Evolutionary conservation across 2,797 vertebrate genomes (phyloP), one percentile per base, ranked within the genome.

Genomic region (Astyanax mexicanus): DNA sequence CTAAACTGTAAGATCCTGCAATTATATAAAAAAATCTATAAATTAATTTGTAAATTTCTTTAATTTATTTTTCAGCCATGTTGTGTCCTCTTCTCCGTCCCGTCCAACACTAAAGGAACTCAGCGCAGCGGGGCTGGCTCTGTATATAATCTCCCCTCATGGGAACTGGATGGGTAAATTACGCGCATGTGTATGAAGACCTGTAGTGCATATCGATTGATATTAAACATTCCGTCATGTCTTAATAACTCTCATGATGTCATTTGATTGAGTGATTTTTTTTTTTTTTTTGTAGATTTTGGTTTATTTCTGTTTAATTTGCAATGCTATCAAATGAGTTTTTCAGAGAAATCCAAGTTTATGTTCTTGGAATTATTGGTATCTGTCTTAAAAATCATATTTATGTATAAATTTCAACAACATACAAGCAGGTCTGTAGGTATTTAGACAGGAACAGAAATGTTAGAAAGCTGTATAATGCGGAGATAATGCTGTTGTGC

Each of bases 171-270:
- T 49, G 35, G 25, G 51, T 60, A 68, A 58, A 44, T 40, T 79
- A 62, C 78, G 75, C 69, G 73, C 79, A 82, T 80, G 45, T 79
- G 82, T 83, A 69, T 79, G 42, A 32, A 11, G 0, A 72, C 62
- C 80, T 62, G 65, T 75, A 74, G 29, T 81, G 40, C 79, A 12
- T 73, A 79, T 79, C 67, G 69, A 37, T 72, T 15, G 6, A 51
- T 80, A 72, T 68, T 77, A 74, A 69, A 83, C 86, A 89, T 91
- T 92, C 87, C 87, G 8, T n/a, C 2, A 62, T 65, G 72, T 83
- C 47, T 73, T 75, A 72, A 42, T 29, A 7, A 38, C 21, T 67
- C 21, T 74, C 27, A 19, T 3, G 21, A 2, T 79, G 62, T 47
- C 64, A 25, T 44, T 69, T 40, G 49, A 32, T 6, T 70, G 27